Conservation (phyloP, 2,113 vertebrate genomes). For the Argyrosomus japonicus region DNA sequence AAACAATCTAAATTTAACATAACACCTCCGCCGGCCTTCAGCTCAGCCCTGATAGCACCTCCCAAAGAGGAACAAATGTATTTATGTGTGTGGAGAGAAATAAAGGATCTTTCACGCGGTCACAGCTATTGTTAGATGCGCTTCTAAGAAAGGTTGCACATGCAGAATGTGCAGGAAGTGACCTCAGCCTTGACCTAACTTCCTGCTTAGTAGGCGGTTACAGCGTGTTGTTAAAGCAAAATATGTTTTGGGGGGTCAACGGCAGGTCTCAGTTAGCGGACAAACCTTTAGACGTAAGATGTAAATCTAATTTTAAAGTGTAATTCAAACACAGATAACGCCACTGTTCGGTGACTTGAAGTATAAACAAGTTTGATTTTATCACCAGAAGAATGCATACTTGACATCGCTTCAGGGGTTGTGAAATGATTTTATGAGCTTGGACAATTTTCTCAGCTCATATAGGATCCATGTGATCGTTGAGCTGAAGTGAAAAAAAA, state of each 20-base stretch:
- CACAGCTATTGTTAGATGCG: constrained; percentile 62
- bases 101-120: constrained; percentile 13
- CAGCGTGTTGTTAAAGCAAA: constrained; percentile 21
- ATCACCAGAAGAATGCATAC: not conserved
- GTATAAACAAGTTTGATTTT: not conserved
- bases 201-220: constrained; percentile 37
- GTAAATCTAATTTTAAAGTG: not conserved
- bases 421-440: constrained; percentile 18
- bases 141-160: constrained; percentile 20
- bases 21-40: constrained; percentile 70
- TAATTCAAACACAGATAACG: not conserved
- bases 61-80: constrained; percentile 64
- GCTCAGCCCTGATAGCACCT: constrained; percentile 50
- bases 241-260: constrained; percentile 5
- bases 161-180: constrained; percentile 67
- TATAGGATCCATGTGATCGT: constrained; percentile 14
- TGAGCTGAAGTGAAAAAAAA: constrained; percentile 28
- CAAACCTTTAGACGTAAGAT: not conserved
- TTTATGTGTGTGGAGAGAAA: constrained; percentile 50
- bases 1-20: constrained; percentile 81
- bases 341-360: not conserved
- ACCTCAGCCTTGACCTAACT: constrained; percentile 66
- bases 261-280: not conserved
- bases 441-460: constrained; percentile 16
- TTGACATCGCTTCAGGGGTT: constrained; percentile 13